Evolutionary conservation across 2,797 vertebrate genomes (phyloP), one percentile per base, ranked within the genome.

Genomic region (Champsocephalus gunnari): DNA sequence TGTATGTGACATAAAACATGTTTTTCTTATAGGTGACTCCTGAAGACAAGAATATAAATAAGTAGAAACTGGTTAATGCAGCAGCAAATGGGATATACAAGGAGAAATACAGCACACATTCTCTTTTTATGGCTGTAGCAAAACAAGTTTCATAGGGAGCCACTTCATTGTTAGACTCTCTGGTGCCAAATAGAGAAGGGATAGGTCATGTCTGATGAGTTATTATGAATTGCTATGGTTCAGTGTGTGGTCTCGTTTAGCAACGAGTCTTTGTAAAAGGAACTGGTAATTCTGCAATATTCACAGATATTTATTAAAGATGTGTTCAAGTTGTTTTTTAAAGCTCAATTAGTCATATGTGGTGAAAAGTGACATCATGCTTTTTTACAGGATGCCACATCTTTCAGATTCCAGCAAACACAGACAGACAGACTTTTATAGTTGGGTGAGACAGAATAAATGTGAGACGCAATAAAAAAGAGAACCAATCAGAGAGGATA

Each of bases 371-470:
- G 82, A 89, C 84, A 59, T 87, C 79, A 88, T 76, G 49, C 64
- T 38, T 1, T 83, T 84, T 83, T 82, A 79, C 58, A 72, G 19
- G 58, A 56, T 61, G 49, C 73, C 72, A 79, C 72, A 71, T 81
- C 49, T 81, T 79, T 84, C 76, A 68, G 28, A 81, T 81, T 78
- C 80, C 24, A 57, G 62, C 78, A 72, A 86, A 84, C 82, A 58
- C 70, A 90, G 87, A 82, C 83, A 77, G 72, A 66, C 73, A 87
- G 78, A 74, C 79, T 56, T 79, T 82, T 66, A 60, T 81, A 89
- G 83, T 73, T 9, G 38, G 44, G 43, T 66, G 58, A 73, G 75
- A 77, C 80, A 44, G 48, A 75, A 76, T 75, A 73, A 86, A 82
- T 73, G 50, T 63, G 41, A 75, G 19, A 32, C 54, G n/a, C 50